phyloP scores from a whole-genome alignment of 2,888 invertebrate species.

The Drymonia ruficornis region DNA sequence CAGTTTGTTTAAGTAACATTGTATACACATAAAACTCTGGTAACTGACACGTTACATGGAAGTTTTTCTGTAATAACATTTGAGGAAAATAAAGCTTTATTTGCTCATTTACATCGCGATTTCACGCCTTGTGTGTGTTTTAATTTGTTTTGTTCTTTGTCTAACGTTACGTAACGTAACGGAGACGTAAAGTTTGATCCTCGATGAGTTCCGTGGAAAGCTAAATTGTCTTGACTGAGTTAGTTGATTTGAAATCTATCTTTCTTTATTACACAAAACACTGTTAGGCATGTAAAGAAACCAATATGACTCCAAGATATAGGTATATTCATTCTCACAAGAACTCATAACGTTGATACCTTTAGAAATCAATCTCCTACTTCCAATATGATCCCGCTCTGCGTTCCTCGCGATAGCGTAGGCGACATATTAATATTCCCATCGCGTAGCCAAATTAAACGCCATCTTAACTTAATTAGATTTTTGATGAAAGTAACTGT shows the following conservation, averaged over 20 bases:
- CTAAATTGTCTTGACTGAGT: no score
- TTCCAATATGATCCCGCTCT: not conserved
- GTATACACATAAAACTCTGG: not conserved
- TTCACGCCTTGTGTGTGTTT: no score
- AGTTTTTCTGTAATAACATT: no score
- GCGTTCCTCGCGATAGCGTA: not conserved
- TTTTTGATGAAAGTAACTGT: not conserved
- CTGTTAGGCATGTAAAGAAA: no score
- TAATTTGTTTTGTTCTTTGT: no score
- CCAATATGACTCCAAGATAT: not conserved
- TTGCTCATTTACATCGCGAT: no score
- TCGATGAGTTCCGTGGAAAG: no score
- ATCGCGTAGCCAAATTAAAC: not conserved
- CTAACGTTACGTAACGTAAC: no score
- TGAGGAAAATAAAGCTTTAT: no score
- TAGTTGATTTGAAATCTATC: no score
- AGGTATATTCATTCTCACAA: not conserved
- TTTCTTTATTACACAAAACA: no score
- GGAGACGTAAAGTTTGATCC: no score
- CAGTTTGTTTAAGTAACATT: not conserved
- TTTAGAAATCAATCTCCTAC: not conserved
- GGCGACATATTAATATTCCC: slow-evolving; percentile 1
- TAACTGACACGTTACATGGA: not conserved
- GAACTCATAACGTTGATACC: not conserved
- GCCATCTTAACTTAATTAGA: not conserved